Percentiles rank a stretch among this genome's conserved stretches.
Evolutionary conservation across 2,888 invertebrate genomes (phyloP).

Genomic region (Aleiodes testaceus): DNA sequence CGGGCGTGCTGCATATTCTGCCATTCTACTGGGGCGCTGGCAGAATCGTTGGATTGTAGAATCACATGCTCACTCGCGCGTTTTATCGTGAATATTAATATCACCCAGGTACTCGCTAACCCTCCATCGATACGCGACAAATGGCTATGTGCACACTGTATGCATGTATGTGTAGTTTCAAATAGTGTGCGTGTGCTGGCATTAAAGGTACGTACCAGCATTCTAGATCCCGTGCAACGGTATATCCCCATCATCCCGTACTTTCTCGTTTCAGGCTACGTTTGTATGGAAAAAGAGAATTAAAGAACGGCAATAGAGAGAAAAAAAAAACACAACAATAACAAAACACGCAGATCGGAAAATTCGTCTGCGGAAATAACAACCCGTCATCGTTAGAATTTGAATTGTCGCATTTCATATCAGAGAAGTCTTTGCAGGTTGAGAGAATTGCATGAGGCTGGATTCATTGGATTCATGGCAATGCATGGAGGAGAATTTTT

Average conservation of each 20-base stretch:
- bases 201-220: neutral
- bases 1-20: conserved; percentile 14
- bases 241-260: conserved; percentile 1
- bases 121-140: conserved; percentile 25
- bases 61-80: conserved; percentile 44
- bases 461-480: too few relatives aligned
- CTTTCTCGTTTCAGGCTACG: conserved; percentile 24
- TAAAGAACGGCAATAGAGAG: too few relatives aligned
- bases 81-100: conserved; percentile 50
- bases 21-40: conserved; percentile 34
- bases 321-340: too few relatives aligned
- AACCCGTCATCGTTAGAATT: too few relatives aligned
- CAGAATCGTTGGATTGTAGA: conserved; percentile 43
- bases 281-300: too few relatives aligned
- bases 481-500: too few relatives aligned
- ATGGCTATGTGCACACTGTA: neutral
- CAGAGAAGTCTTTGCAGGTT: too few relatives aligned
- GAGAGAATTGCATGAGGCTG: too few relatives aligned
- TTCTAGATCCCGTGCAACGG: too few relatives aligned
- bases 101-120: conserved; percentile 30
- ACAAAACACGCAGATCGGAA: too few relatives aligned
- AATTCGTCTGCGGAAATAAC: too few relatives aligned
- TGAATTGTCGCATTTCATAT: too few relatives aligned
- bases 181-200: neutral
- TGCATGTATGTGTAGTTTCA: neutral